phyloP scores from a whole-genome alignment of 2,888 invertebrate species.

The Gibbula magus region DNA sequence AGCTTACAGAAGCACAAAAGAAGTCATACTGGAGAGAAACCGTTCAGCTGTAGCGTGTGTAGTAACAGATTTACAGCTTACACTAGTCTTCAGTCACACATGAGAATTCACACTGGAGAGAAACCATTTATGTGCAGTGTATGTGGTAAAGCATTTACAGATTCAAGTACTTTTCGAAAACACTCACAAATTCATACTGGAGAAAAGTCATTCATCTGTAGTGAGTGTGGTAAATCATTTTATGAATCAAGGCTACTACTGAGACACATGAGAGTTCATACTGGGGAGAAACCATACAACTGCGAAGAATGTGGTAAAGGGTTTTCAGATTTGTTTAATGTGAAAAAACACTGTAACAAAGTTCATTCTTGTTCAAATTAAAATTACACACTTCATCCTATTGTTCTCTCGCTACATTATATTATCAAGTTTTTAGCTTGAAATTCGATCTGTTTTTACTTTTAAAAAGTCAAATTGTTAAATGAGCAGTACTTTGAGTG shows the following conservation, averaged over 20 bases:
- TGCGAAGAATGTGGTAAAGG: too few species aligned
- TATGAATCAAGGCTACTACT: neutral
- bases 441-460: too few species aligned
- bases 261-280: neutral
- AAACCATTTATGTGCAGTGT: neutral
- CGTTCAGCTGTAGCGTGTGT: neutral
- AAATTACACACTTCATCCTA: too few species aligned
- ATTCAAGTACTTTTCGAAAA: neutral
- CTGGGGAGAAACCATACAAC: too few species aligned
- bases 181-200: neutral
- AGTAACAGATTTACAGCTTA: neutral
- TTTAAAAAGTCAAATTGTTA: too few species aligned
- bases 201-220: neutral
- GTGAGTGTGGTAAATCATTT: neutral
- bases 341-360: too few species aligned
- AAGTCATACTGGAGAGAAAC: neutral
- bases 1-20: slow-evolving; percentile 24
- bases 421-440: too few species aligned
- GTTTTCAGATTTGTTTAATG: too few species aligned
- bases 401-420: too few species aligned
- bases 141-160: neutral
- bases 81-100: neutral
- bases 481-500: too few species aligned
- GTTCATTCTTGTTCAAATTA: too few species aligned
- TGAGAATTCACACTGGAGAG: neutral